Evolutionary conservation across 2,113 vertebrate species (phyloP), one percentile per base, ranked within the genome.

Genomic region (Geothlypis trichas): DNA sequence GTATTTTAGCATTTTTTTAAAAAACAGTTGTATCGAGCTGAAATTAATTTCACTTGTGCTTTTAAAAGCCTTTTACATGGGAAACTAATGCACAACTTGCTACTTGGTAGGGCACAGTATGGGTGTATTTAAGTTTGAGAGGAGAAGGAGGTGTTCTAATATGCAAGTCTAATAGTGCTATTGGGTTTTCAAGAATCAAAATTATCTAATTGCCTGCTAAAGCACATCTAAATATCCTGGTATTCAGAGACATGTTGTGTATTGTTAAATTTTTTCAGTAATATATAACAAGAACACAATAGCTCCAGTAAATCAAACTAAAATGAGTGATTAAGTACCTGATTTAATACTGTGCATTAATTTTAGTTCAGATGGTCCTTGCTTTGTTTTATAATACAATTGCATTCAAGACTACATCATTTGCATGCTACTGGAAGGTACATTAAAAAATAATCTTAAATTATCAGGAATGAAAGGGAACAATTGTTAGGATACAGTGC

Each of bases 281-380:
- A 92, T 94, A 83, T 79, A 96, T 93, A 97, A 97, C 82, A 81
- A 91, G 96, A 97, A 97, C 81, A 97, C 96, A 97, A 97, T 93
- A 95, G 92, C 82, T 88, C 94, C 95, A 85, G 95, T 98, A 98
- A 98, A 98, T 98, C 97, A 98, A 96, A 95, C 87, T 83, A 87
- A 96, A 96, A 97, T 54, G 37, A 97, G 62, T 97, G 95, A 98
- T 97, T 97, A 97, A 97, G 84, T 92, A 91, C 47, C 66, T 30
- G 51, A 93, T 84, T 92, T 91, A 96, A 84, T 81, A 84, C 33
- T 87, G 63, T 62, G 68, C 81, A 88, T 96, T 95, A 51, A 59
- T 96, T 97, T 97, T 79, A 41, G 58, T 96, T 94, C 87, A 84
- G 79, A 94, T 84, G 74, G 75, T 90, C 55, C 66, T 82, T 80